phyloP scores from a whole-genome alignment of 2,888 invertebrate genomes.

The Antheraea yamamai region DNA sequence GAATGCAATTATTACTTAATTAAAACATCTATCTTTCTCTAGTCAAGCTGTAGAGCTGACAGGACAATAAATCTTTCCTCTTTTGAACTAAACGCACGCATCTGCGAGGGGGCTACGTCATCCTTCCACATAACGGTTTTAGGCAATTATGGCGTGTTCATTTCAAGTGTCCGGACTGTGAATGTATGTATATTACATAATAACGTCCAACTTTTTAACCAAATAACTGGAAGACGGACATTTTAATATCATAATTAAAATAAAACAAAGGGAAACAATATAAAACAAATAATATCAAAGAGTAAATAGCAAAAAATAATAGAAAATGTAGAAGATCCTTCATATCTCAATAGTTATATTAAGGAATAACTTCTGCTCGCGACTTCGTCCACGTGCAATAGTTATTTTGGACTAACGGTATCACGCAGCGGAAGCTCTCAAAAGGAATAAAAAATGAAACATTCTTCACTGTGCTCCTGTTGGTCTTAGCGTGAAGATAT shows the following conservation, averaged over 20 bases:
- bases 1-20: background rate
- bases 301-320: too few species aligned
- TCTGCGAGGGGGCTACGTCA: background rate
- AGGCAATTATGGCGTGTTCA: background rate
- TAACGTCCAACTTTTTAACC: background rate
- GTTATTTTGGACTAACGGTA: too few species aligned
- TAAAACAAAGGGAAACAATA: too few species aligned
- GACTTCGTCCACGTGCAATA: too few species aligned
- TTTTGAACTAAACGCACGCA: background rate
- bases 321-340: too few species aligned
- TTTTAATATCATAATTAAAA: background rate
- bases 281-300: too few species aligned
- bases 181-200: background rate
- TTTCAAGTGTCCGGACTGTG: background rate
- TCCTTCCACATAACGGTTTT: background rate
- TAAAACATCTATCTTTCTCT: background rate
- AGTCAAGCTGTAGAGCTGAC: background rate
- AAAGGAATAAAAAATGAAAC: too few species aligned
- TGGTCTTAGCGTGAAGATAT: too few species aligned
- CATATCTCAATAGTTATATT: too few species aligned
- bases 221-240: background rate
- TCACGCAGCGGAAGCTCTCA: too few species aligned
- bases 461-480: too few species aligned
- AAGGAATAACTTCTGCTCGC: too few species aligned
- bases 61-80: background rate